phyloP scores from a whole-genome alignment of 2,113 vertebrate genomes.

The Pyrgilauda ruficollis region DNA sequence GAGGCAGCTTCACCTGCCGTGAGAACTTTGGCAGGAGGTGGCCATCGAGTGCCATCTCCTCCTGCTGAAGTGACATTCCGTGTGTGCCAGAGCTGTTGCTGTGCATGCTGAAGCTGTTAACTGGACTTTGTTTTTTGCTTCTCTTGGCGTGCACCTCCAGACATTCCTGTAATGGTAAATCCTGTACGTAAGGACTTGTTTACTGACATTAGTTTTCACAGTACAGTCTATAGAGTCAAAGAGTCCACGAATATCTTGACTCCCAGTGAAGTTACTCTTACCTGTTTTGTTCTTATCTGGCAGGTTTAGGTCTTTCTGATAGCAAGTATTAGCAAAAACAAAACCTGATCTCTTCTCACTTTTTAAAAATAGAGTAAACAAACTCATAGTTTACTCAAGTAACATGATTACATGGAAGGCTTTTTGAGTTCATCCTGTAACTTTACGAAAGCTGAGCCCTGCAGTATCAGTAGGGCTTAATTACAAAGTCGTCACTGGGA shows the following conservation, averaged over 20 bases:
- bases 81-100: neutral
- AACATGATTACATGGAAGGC: neutral
- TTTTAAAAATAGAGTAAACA: constrained; percentile 35
- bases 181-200: neutral
- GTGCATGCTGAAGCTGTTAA: neutral
- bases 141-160: neutral
- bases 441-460: neutral
- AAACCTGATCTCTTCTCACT: constrained; percentile 18
- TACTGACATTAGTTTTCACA: neutral
- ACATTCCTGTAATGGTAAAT: neutral
- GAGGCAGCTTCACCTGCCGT: neutral
- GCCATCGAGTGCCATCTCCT: neutral
- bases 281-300: neutral
- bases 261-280: neutral
- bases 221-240: neutral
- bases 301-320: neutral
- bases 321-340: constrained; percentile 5
- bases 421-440: constrained; percentile 38
- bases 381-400: neutral
- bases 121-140: neutral
- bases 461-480: neutral
- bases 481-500: neutral
- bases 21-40: neutral
- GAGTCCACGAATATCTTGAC: neutral
- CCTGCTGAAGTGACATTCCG: rapidly evolving